phyloP scores from a whole-genome alignment of 2,888 invertebrate species.

The Meliscaeva auricollis region DNA sequence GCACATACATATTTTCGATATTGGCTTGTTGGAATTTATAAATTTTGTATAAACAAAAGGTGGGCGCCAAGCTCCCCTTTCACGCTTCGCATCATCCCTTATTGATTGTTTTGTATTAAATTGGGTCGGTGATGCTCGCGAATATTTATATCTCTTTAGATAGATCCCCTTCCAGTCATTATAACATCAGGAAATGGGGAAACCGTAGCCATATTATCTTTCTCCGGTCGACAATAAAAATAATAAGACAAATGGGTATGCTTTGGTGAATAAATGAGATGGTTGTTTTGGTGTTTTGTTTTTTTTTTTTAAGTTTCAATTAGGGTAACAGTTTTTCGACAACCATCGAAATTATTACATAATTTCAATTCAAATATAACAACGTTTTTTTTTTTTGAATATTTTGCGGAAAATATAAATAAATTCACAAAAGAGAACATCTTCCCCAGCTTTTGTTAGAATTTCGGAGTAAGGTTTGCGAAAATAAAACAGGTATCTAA shows the following conservation, averaged over 20 bases:
- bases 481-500: no score
- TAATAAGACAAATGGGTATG: conserved; percentile 69
- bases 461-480: no score
- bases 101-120: conserved; percentile 47
- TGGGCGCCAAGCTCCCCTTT: background rate
- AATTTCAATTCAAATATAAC: background rate
- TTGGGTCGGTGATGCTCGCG: conserved; percentile 15
- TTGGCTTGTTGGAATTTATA: conserved; percentile 52
- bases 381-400: background rate
- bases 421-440: no score
- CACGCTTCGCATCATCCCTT: conserved; percentile 5
- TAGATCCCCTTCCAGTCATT: conserved; percentile 30
- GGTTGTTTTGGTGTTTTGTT: background rate
- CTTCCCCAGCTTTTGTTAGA: no score
- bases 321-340: conserved; percentile 10
- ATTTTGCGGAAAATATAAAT: background rate
- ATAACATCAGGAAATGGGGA: conserved; percentile 10
- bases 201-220: conserved; percentile 61
- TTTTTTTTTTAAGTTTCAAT: conserved; percentile 16
- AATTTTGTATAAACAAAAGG: conserved; percentile 51
- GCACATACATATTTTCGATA: background rate
- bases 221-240: conserved; percentile 63
- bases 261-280: conserved; percentile 29
- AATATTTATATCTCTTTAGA: conserved; percentile 45
- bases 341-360: background rate